phyloP scores from a whole-genome alignment of 2,113 vertebrate genomes.

The Macrotis lagotis region DNA sequence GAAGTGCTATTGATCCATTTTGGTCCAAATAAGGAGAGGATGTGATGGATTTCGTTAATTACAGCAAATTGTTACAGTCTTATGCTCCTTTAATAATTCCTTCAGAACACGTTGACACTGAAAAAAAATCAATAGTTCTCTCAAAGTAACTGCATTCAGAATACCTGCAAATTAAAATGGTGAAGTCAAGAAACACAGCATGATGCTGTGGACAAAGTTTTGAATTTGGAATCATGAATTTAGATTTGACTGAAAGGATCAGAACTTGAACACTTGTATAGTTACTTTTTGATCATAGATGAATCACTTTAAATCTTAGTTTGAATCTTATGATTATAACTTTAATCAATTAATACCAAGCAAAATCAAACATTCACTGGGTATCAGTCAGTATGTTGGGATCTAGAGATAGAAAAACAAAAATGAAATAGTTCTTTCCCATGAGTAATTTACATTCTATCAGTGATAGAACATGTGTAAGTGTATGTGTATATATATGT shows the following conservation, averaged over 20 bases:
- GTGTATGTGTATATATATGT: too few species aligned
- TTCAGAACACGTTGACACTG: background rate
- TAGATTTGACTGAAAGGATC: background rate
- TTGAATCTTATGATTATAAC: background rate
- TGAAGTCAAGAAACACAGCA: background rate
- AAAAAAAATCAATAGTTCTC: slow-evolving; percentile 2
- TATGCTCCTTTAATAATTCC: slow-evolving; percentile 20
- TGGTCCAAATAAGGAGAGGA: background rate
- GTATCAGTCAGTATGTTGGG: background rate
- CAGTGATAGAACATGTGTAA: background rate
- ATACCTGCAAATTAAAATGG: background rate
- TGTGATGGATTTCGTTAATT: background rate
- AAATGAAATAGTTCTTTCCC: background rate
- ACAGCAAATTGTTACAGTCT: background rate
- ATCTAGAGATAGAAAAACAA: background rate
- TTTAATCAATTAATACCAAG: background rate
- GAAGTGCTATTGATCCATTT: background rate
- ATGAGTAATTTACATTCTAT: background rate
- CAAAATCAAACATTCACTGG: background rate
- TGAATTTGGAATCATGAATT: background rate
- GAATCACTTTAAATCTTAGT: background rate
- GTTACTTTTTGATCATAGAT: background rate
- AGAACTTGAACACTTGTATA: background rate
- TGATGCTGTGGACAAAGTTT: background rate
- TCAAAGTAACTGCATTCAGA: background rate